Evolutionary conservation across 2,797 vertebrate genomes (phyloP), one percentile per base, ranked within the genome.

Genomic region (Pachyuromys duprasi): DNA sequence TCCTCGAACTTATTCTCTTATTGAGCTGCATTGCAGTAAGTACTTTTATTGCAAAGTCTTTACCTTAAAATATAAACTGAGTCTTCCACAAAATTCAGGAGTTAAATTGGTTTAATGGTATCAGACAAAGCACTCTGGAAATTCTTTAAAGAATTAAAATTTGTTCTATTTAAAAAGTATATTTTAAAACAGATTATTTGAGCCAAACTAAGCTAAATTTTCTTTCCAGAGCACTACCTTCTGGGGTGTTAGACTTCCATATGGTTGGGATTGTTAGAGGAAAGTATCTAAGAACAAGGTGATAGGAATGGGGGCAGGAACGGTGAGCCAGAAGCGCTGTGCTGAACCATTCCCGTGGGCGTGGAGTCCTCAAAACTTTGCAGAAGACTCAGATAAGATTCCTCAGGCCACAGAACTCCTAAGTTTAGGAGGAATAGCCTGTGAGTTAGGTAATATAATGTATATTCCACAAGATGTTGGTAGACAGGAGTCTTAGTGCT

Each of bases 191-290:
- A 79, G 83, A 81, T 60, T 74, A 45, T 7, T 86, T 8, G 55
- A 90, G 17, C n/a, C 67, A 86, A 81, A 91, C 57, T 79, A 86
- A 95, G 83, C 15, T 69, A 39, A 45, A 53, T 89, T 91, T 94
- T 86, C n/a, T 80, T 94, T 89, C 92, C 60, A 78, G 70, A 87
- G 17, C 28, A 63, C 31, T 90, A 31, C 20, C 18, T 26, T 93
- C 78, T 86, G 70, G 78, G 63, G 9, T 69, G 15, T 45, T 39
- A 91, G 55, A 80, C 22, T 17, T 72, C 33, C 57, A 4, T n/a
- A 74, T 74, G 80, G 20, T 24, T 69, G 8, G 18, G 70, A 82
- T 57, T 42, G 63, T 55, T 79, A 74, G 63, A 36, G 36, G 81
- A 81, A 65, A 31, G 11, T 42, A 9, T 20, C 74, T 57, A 55